These are phyloP conservation scores for Gorsachius goisagi DNA, from an alignment of 2,113 vertebrate genomes.

Conservation along the genomic window DNA sequence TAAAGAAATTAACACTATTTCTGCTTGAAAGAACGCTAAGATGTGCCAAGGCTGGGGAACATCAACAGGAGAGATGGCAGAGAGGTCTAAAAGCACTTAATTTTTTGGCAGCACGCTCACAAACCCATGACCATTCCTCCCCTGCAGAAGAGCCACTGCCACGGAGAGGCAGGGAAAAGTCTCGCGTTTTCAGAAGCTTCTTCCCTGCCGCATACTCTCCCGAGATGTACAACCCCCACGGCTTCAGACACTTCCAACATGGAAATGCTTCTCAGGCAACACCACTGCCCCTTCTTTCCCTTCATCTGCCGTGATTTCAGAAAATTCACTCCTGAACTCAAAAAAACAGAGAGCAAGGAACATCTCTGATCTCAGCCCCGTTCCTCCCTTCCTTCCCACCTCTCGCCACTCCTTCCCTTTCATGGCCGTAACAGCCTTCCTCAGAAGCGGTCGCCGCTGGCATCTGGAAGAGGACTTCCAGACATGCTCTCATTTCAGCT, in stretches of 20 bases:
- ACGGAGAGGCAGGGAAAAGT: rapidly evolving
- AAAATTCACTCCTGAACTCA: neutral
- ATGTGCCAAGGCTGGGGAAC: neutral
- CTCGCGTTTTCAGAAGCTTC: neutral
- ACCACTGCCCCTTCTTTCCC: neutral
- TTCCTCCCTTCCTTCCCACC: neutral
- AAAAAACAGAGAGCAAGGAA: neutral
- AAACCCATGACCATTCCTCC: rapidly evolving
- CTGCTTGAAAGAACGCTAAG: neutral
- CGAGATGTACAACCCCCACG: neutral
- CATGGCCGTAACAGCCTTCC: rapidly evolving
- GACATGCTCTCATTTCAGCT: rapidly evolving
- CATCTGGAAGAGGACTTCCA: neutral
- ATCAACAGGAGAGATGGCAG: neutral
- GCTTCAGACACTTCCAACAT: neutral
- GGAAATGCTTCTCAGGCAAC: neutral
- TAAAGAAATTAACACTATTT: slow-evolving; percentile 31
- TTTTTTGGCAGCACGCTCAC: neutral
- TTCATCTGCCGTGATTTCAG: rapidly evolving
- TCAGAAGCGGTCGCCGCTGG: rapidly evolving
- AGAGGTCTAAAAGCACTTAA: neutral
- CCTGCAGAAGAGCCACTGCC: neutral
- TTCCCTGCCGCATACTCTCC: neutral
- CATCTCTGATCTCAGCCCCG: neutral
- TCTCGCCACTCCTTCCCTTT: neutral